Evolutionary conservation across 2,113 vertebrate species (phyloP), one percentile per base, ranked within the genome.

Genomic region (Caracal caracal): DNA sequence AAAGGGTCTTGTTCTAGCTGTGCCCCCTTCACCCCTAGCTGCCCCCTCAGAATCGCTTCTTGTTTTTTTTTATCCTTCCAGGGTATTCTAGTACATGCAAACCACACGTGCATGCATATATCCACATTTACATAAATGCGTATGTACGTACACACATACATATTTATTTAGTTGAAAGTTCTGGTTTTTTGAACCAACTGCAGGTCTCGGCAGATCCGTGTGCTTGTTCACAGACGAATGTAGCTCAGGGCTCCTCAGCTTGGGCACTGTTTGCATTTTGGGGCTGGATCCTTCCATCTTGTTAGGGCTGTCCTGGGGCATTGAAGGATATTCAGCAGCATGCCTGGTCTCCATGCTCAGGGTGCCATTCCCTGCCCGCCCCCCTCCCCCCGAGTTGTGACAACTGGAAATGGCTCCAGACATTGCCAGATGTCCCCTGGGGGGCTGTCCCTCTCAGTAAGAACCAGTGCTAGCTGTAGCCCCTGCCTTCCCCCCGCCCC

Each of bases 51-150:
- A 26, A 12, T n/a, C 30, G 78, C 63, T 56, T 13, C 82, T 71
- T 71, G 51, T 37, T 33, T 28, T 53, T 51, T 59, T 22, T 56
- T 8, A 35, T 43, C 47, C 33, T 37, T 84, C 47, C 17, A n/a
- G 66, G 66, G 22, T 73, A 15, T 82, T 83, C 35, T 19, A 4
- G 56, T 28, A 11, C 35, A 37, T 19, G 28, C 47, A 20, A 16
- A 40, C 78, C 33, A 20, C 0, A 0, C 24, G 12, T 37, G 51
- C 19, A 7, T 17, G 8, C n/a, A 3, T 8, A 2, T 7, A 43
- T 20, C 75, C 35, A 2, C 17, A 3, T 87, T 47, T 33, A 10
- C 16, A 2, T 66, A 9, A 22, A 19, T 28, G n/a, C 2, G 0
- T 47, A 1, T 20, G 20, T 70, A 47, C 47, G 13, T 65, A 10